Evolutionary conservation across 2,113 vertebrate species (phyloP), one percentile per base, ranked within the genome.

Genomic region (Scalopus aquaticus): DNA sequence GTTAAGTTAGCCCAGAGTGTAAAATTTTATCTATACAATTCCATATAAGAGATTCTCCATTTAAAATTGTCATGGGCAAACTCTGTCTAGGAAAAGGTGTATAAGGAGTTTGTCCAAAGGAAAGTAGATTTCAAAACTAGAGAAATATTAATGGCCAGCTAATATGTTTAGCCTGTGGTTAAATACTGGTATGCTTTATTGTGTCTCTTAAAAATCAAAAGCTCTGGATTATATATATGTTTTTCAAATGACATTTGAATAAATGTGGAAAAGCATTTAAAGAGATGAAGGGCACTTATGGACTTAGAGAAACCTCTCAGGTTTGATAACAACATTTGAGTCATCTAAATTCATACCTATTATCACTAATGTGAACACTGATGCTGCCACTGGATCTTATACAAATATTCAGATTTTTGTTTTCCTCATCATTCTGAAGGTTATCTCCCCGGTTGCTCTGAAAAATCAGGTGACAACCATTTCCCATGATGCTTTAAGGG

Each of bases 381-480:
- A 0, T 93, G 96, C 97, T 96, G 97, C 97, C 97, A 97, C 96
- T 96, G 97, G 97, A 98, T 97, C 96, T 94, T 95, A 97, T 93
- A 98, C 97, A 98, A 98, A 99, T 98, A 98, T 98, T 98, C 97
- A 96, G 97, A 99, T 99, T 98, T 99, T 99, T 99, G 99, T 99
- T 98, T 99, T 97, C 96, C 97, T 98, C 98, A 96, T 99, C 99
- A 99, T 97, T 98, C 98, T 99, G 99, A 99, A 99, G 99, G 99
- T 99, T 99, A 99, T 99, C 99, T 99, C 98, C 97, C 97, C 96
- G 97, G 98, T 98, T 97, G 98, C 98, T 98, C 98, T 98, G 98
- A 99, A 98, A 56, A 99, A 99, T 99, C 99, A 99, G 99, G 99
- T 99, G 99, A 99, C 99, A 99, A 98, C 99, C 98, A 98, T 99